phyloP scores from a whole-genome alignment of 1,140 invertebrate genomes.

The Drosophila melanogaster region DNA sequence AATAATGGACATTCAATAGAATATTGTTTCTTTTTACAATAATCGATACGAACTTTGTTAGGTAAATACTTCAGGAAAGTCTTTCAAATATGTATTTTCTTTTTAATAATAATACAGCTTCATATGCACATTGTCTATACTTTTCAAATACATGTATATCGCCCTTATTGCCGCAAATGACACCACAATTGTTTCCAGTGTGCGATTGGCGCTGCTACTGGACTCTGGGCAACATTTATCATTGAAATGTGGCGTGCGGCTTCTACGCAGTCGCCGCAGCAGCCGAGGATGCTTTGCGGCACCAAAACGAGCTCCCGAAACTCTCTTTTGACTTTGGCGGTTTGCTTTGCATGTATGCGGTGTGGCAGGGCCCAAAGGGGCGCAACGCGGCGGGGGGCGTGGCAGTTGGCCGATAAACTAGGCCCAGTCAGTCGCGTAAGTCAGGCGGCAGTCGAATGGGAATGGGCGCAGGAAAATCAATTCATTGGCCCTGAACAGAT shows the following conservation, averaged over 20 bases:
- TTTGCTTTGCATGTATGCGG: constrained; percentile 74
- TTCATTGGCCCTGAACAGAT: constrained; percentile 77
- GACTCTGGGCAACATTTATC: constrained; percentile 73
- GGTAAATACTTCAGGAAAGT: too few species aligned
- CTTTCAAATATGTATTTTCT: too few species aligned
- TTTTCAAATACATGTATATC: too few species aligned
- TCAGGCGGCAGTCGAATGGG: constrained; percentile 57
- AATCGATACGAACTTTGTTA: too few species aligned
- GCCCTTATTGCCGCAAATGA: too few species aligned
- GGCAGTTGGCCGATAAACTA: constrained; percentile 72
- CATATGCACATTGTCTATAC: not conserved
- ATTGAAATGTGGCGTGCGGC: constrained; percentile 80
- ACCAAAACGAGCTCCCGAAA: constrained; percentile 77
- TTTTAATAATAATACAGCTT: too few species aligned
- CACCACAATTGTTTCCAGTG: constrained; percentile 6
- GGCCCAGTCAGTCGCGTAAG: constrained; percentile 65
- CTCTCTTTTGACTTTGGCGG: constrained; percentile 75
- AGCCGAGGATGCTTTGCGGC: constrained; percentile 69
- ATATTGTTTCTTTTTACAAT: too few species aligned
- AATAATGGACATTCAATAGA: too few species aligned
- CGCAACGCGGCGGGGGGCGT: constrained; percentile 35
- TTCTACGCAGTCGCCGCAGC: constrained; percentile 62
- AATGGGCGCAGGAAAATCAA: constrained; percentile 65
- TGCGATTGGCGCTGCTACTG: constrained; percentile 13
- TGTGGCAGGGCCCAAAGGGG: constrained; percentile 8